phyloP scores from a whole-genome alignment of 2,888 invertebrate species.

The Ryuthela nishihirai region DNA sequence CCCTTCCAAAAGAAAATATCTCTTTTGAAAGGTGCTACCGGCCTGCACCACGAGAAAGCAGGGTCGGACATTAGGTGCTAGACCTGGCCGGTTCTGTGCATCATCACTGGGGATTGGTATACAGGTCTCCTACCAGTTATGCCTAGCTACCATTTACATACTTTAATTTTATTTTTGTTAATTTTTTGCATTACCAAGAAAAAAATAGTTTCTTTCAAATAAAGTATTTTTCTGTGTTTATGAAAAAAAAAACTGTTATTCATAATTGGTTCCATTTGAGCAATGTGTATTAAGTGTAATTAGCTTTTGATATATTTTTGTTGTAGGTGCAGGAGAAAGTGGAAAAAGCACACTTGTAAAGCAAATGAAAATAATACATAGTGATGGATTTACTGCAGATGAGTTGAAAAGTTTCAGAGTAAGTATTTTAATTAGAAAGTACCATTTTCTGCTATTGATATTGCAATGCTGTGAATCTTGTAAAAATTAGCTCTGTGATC shows the following conservation, averaged over 20 bases:
- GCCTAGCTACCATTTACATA: too few species aligned
- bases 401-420: conserved; percentile 60
- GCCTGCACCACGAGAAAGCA: too few species aligned
- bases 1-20: too few species aligned
- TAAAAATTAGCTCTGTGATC: too few species aligned
- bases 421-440: conserved; percentile 11
- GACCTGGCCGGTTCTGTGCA: too few species aligned
- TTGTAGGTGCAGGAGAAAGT: conserved; percentile 61
- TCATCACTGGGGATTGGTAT: too few species aligned
- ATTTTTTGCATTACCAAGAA: neutral
- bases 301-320: neutral
- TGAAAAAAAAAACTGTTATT: neutral
- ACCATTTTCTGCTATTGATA: too few species aligned
- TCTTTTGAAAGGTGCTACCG: too few species aligned
- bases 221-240: neutral
- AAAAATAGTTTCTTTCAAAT: neutral
- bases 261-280: neutral
- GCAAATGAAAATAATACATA: conserved; percentile 67
- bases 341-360: conserved; percentile 66
- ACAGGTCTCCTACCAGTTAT: too few species aligned
- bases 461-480: too few species aligned
- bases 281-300: neutral
- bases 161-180: neutral
- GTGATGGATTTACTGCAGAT: conserved; percentile 61
- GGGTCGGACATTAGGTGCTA: too few species aligned